A percentile compares a stretch with the other conserved stretches of the same genome.
phyloP scores from a whole-genome alignment of 2,113 vertebrate species.

The Periophthalmodon schlosseri region DNA sequence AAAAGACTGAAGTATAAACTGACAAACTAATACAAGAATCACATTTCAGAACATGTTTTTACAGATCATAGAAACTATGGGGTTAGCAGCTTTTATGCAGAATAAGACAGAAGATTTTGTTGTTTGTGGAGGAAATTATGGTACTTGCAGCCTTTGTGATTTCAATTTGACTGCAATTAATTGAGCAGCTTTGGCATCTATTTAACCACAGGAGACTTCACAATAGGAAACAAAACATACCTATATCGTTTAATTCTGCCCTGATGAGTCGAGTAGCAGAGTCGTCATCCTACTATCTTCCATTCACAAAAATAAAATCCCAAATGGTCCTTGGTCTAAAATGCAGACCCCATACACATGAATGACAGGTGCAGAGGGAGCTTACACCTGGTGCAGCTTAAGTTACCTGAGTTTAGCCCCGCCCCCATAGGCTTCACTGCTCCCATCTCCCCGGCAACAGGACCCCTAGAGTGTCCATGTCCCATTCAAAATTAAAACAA shows the following conservation, averaged over 20 bases:
- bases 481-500: conserved; percentile 1
- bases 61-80: too few relatives aligned
- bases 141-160: too few relatives aligned
- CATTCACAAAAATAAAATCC: not conserved
- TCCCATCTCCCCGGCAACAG: not conserved
- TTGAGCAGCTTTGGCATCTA: too few relatives aligned
- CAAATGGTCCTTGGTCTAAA: not conserved
- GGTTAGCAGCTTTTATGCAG: too few relatives aligned
- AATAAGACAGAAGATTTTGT: too few relatives aligned
- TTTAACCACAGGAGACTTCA: not conserved
- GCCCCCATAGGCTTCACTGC: conserved; percentile 18
- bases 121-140: too few relatives aligned
- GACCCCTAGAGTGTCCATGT: not conserved
- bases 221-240: not conserved
- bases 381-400: not conserved
- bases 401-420: conserved; percentile 23
- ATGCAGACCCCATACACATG: not conserved
- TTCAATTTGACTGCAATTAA: too few relatives aligned
- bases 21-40: too few relatives aligned
- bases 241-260: not conserved
- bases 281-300: not conserved
- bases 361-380: not conserved
- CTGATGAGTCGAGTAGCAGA: not conserved
- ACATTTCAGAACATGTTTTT: too few relatives aligned
- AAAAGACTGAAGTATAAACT: too few relatives aligned